Percentiles rank a stretch among this genome's conserved stretches.
Conservation (phyloP, 2,888 invertebrate genomes). For the Gandaritis pyraliata region DNA sequence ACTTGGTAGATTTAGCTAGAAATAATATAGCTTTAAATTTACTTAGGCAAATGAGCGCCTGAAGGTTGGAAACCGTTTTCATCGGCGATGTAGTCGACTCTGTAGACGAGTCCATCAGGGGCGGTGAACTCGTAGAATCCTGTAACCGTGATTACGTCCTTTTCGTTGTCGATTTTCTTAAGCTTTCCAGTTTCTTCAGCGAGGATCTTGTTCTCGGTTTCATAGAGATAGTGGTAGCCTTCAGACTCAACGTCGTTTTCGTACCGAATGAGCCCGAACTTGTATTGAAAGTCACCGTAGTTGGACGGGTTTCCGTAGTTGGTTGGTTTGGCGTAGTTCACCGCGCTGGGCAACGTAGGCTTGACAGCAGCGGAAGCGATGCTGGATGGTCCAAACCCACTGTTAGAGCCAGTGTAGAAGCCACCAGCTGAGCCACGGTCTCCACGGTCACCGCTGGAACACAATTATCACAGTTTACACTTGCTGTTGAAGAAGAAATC, state of each 20-base stretch:
- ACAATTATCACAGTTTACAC: conserved; percentile 1
- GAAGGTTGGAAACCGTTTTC: conserved; percentile 72
- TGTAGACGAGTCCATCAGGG: conserved; percentile 76
- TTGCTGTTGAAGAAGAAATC: background rate
- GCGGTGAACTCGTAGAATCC: conserved; percentile 76
- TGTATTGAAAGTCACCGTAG: conserved; percentile 63
- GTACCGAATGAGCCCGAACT: conserved; percentile 74
- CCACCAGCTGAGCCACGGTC: conserved; percentile 57
- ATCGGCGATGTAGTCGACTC: conserved; percentile 78
- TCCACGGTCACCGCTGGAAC: conserved; percentile 41
- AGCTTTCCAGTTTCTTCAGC: conserved; percentile 74
- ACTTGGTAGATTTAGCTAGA: conserved; percentile 34
- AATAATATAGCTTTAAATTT: too few relatives aligned
- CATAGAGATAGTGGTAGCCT: conserved; percentile 78
- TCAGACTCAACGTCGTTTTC: conserved; percentile 65
- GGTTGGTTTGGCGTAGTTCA: conserved; percentile 15
- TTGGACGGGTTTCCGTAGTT: conserved; percentile 26
- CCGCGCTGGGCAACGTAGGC: conserved; percentile 21
- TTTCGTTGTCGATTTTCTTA: conserved; percentile 64
- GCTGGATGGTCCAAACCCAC: conserved; percentile 33
- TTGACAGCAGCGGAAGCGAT: background rate
- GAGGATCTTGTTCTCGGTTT: conserved; percentile 79
- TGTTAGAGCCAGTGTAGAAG: conserved; percentile 45
- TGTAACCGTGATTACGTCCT: conserved; percentile 62
- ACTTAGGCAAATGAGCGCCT: conserved; percentile 69